Percentiles rank a stretch among this genome's conserved stretches.
phyloP scores from a whole-genome alignment of 2,797 vertebrate species.

The Pogoniulus pusillus region DNA sequence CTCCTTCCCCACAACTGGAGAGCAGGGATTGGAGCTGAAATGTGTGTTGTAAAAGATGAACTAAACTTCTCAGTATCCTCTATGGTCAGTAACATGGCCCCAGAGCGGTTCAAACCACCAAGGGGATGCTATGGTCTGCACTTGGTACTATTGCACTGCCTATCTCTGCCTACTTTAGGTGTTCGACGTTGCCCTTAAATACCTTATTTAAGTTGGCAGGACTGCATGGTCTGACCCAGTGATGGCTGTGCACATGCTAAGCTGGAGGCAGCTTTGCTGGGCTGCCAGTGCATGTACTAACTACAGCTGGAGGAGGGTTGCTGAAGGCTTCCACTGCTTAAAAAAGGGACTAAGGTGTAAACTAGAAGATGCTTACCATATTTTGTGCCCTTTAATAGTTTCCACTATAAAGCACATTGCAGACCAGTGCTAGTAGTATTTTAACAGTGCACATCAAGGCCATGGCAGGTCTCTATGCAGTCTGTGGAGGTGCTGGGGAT shows the following conservation, averaged over 20 bases:
- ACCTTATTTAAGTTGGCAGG: not conserved
- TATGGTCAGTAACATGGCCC: not conserved
- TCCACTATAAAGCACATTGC: not conserved
- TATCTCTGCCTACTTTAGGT: not conserved
- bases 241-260: not conserved
- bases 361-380: not conserved
- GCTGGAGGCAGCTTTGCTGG: not conserved
- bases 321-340: not conserved
- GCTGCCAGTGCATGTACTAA: not conserved
- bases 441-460: rapidly evolving
- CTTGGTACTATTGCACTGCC: not conserved
- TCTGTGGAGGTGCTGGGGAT: not conserved
- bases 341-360: not conserved
- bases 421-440: not conserved
- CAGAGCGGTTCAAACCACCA: not conserved
- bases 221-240: not conserved
- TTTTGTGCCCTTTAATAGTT: not conserved
- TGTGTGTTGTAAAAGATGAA: not conserved
- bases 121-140: not conserved
- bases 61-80: not conserved
- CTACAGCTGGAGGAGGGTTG: too few relatives aligned
- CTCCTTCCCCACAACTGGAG: too few relatives aligned
- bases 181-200: not conserved
- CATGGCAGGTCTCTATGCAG: rapidly evolving
- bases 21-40: not conserved